Base-by-base conservation (phyloP, 30 jellyfish, hydroid and myxozoan species). In the Catostylus mosaicus region DNA sequence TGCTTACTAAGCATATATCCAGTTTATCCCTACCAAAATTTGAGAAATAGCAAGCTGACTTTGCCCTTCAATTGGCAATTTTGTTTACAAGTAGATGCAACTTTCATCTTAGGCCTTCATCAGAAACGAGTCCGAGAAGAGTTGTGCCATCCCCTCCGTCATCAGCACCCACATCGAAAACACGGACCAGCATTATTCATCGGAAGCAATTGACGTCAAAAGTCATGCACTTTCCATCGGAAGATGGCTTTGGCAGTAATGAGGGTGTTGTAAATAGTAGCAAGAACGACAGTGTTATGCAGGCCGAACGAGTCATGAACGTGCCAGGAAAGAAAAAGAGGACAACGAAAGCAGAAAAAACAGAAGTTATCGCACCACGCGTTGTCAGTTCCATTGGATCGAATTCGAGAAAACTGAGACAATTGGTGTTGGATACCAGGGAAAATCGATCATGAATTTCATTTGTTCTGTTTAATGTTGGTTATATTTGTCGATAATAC, bases 111-210 rank as follows among this genome's bases (percentile, higher is more conserved):
- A 70, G 65, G 38, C 82, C 38, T 30, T 32, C 66, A 51, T 6
- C 71, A 23, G 66, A 52, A 20, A 20, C 67, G 3, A 20, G 67
- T 26, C 67, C 66, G 47, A 43, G 84, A 23, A 50, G 46, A 50
- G 33, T 50, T 0, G 57, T 79, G 57, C 90, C 90, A 16, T 79
- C 90, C 51, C 90, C 90, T 0, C 90, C 90, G 27, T 62, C 90
- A 1, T 79, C 90, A 0, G 83, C 90, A 16, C 90, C 90, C 4
- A 37, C 90, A 16, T 3, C 75, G 0, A 79, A 65, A 65, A 40
- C 75, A 1, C 82, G 90, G 45, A 79, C 52, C 51, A 34, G 68
- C 36, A 45, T 66, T 18, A 56, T 30, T 19, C 90, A 67, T 18
- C 60, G 90, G 3, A 63, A 61, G 64, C 90, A 63, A 19, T 60